These are phyloP conservation scores for Bacillus rossius DNA, from an alignment of 1,140 invertebrate species.

Conservation along the genomic window DNA sequence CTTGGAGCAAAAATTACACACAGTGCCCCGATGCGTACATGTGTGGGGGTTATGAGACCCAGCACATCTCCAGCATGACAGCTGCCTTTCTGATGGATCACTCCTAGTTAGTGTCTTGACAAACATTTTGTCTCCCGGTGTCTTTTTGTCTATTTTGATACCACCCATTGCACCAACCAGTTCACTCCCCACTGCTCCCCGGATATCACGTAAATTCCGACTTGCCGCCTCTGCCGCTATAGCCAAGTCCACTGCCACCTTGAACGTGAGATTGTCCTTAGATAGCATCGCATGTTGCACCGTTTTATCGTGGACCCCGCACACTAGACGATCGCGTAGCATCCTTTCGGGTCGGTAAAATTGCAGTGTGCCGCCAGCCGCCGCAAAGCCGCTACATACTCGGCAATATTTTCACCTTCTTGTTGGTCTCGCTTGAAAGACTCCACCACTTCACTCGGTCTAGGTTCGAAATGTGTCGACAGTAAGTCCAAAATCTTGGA, in stretches of 20 bases:
- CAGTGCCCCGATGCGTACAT: no score
- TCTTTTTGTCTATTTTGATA: no score
- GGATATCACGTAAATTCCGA: background rate
- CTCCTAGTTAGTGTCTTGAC: no score
- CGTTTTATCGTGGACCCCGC: conserved; percentile 11
- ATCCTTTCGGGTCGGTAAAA: conserved; percentile 17
- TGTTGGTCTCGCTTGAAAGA: conserved; percentile 16
- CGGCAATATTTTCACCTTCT: conserved; percentile 13
- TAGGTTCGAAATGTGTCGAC: background rate
- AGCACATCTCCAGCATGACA: no score
- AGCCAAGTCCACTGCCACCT: background rate
- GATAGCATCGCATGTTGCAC: conserved; percentile 7
- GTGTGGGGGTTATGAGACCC: no score
- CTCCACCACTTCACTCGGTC: background rate
- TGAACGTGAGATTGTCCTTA: background rate
- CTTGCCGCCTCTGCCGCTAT: background rate
- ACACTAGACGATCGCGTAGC: conserved; percentile 23
- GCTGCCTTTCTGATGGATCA: no score
- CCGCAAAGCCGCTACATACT: conserved; percentile 23
- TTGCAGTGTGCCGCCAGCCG: conserved; percentile 23
- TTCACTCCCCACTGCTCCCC: background rate
- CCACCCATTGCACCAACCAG: no score
- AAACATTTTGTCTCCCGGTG: no score
- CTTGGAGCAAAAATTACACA: no score
- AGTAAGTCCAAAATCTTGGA: no score